Evolutionary conservation across 2,797 vertebrate genomes (phyloP), one percentile per base, ranked within the genome.

Genomic region (Pseudochromis fuscus): DNA sequence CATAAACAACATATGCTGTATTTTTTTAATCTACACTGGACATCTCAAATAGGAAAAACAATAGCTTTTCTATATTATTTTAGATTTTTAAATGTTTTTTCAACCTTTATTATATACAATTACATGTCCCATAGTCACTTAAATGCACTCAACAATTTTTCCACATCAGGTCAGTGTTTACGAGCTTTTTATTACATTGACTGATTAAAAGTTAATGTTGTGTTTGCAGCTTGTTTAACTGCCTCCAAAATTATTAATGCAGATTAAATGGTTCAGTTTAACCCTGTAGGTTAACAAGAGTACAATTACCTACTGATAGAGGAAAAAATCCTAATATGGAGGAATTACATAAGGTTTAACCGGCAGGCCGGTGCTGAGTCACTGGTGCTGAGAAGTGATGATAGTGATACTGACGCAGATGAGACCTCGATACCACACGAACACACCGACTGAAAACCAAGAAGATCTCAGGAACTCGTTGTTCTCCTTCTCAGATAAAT

Each of bases 321-420:
- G 23, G 19, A 24, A 24, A 11, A 50, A 25, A 24, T 37, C 37
- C 40, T 38, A 10, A 11, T 8, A 6, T 23, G 40, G 16, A 42
- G 19, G 16, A 35, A 50, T 24, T 28, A 1, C 23, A 28, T 1
- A 60, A 37, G 16, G 2, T 45, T 72, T 52, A 7, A 51, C 25
- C 9, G 5, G 23, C 25, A 51, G n/a, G n/a, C 7, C 12, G 21
- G 8, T 27, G 51, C 75, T 74, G 72, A 69, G 72, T 72, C 55
- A 67, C 3, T 21, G 18, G 0, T 38, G 16, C 31, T 8, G 27
- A 57, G 25, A 60, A 21, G 48, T 35, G 52, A 51, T 33, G 57
- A 24, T 46, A 48, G 33, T 15, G 80, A 63, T 37, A 48, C 38
- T 30, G 46, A 38, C 21, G 48, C 46, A 16, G 59, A 83, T 50